These are phyloP conservation scores for Chaenodraco wilsoni DNA, from an alignment of 2,797 vertebrate genomes.

Conservation along the genomic window DNA sequence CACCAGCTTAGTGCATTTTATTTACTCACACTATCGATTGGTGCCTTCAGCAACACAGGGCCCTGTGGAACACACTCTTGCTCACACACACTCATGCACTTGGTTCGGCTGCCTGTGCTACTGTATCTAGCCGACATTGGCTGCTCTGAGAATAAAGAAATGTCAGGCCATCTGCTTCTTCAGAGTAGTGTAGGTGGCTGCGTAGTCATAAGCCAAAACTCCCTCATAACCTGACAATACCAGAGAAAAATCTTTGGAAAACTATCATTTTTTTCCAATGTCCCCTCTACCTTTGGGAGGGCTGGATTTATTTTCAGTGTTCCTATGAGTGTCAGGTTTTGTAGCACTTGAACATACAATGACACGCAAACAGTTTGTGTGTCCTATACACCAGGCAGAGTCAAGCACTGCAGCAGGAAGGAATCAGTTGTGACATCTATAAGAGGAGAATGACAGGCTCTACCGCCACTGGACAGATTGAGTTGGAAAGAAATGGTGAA, in stretches of 20 bases:
- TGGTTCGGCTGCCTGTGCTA: slow-evolving; percentile 48
- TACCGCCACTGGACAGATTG: slow-evolving; percentile 60
- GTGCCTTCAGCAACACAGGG: slow-evolving; percentile 77
- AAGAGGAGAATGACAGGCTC: slow-evolving; percentile 60
- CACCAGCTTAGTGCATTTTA: slow-evolving; percentile 83
- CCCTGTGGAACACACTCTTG: slow-evolving; percentile 65
- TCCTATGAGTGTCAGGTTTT: slow-evolving; percentile 17
- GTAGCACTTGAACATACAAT: slow-evolving; percentile 38
- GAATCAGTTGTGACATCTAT: slow-evolving; percentile 70
- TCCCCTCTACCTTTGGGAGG: slow-evolving; percentile 10
- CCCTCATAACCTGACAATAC: slow-evolving; percentile 16
- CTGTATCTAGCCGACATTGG: slow-evolving; percentile 53
- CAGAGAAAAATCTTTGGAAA: slow-evolving; percentile 36
- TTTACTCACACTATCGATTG: slow-evolving; percentile 83
- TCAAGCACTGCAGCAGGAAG: slow-evolving; percentile 24
- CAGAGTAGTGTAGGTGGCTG: slow-evolving; percentile 46
- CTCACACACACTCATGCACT: slow-evolving; percentile 22
- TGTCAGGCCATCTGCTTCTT: slow-evolving; percentile 64
- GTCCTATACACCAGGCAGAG: slow-evolving; percentile 21
- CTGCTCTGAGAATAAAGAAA: slow-evolving; percentile 54
- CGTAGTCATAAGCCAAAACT: slow-evolving; percentile 39
- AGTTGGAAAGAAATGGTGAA: slow-evolving; percentile 67
- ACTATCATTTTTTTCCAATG: slow-evolving; percentile 7
- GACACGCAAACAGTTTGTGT: slow-evolving; percentile 24
- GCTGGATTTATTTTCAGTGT: slow-evolving; percentile 27